Percentiles rank a stretch among this genome's conserved stretches.
phyloP scores from a whole-genome alignment of 2,113 vertebrate species.

The Ptychochromis oligacanthus region DNA sequence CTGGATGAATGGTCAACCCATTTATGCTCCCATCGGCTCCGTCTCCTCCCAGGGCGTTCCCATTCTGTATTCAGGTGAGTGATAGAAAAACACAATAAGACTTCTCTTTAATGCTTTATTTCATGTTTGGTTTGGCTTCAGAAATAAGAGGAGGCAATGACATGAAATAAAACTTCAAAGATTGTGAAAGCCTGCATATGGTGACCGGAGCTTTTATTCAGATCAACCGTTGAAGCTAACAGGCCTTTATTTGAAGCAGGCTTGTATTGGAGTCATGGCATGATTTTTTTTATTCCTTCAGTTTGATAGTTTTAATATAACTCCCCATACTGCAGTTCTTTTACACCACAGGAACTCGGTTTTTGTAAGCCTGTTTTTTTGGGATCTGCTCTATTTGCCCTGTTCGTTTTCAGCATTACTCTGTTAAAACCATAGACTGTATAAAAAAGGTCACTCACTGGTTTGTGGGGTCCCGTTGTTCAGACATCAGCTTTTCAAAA shows the following conservation, averaged over 20 bases:
- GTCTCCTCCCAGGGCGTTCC: constrained; percentile 89
- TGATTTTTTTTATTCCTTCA: neutral
- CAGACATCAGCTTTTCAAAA: neutral
- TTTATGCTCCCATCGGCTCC: constrained; percentile 81
- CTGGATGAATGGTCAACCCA: constrained; percentile 87
- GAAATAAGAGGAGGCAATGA: neutral
- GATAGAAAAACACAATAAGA: neutral
- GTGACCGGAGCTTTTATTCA: neutral
- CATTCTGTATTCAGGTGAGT: constrained; percentile 81
- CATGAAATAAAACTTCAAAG: neutral
- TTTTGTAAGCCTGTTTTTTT: neutral
- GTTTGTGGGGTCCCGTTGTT: neutral
- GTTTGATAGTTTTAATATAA: neutral
- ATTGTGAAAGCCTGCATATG: neutral
- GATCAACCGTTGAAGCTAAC: neutral
- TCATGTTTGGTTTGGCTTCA: constrained; percentile 17
- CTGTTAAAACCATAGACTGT: neutral
- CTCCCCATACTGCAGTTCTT: neutral
- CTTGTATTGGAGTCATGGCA: neutral
- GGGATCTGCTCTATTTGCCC: neutral
- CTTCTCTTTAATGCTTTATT: neutral
- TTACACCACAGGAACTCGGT: neutral
- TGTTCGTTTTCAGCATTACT: neutral
- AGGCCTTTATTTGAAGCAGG: neutral
- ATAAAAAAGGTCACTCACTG: neutral